Percentiles rank a stretch among this genome's conserved stretches.
Evolutionary conservation across 1,140 invertebrate species (phyloP).

Genomic region (Neodiprion virginianus): DNA sequence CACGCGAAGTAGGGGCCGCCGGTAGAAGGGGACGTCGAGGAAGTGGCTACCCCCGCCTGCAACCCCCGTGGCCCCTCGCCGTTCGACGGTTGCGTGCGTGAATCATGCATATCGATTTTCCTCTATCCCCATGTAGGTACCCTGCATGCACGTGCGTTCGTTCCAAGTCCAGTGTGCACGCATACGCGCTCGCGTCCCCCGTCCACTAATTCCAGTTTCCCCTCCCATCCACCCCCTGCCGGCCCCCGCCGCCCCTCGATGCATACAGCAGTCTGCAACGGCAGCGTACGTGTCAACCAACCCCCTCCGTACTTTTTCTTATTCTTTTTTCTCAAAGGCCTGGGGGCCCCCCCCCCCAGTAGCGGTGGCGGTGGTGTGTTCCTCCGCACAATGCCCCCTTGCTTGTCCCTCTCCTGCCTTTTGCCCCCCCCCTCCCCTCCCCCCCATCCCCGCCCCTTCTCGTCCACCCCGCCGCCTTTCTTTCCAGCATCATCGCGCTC

Average conservation of each 20-base stretch:
- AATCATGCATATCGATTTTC: constrained; percentile 65
- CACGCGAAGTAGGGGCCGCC: constrained; percentile 1
- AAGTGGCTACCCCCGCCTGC: constrained; percentile 34
- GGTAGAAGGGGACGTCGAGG: constrained; percentile 32
- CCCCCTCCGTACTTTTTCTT: neutral
- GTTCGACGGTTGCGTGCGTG: constrained; percentile 46
- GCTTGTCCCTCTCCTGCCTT: constrained; percentile 7
- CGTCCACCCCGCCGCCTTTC: neutral
- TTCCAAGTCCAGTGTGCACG: constrained; percentile 11
- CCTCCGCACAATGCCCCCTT: constrained; percentile 16
- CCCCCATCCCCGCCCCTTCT: constrained; percentile 12
- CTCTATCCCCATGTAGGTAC: constrained; percentile 29
- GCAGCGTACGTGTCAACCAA: neutral
- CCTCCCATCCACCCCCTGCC: neutral
- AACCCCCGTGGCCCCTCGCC: constrained; percentile 31
- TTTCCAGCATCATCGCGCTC: neutral
- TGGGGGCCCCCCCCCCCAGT: constrained; percentile 43
- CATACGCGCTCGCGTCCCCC: constrained; percentile 12
- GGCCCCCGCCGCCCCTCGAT: too few species aligned
- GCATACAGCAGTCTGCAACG: too few species aligned
- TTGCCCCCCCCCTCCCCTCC: constrained; percentile 28
- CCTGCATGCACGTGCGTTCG: neutral
- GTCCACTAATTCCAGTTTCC: neutral
- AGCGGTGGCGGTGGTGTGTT: constrained; percentile 31
- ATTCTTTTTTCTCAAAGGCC: neutral